Evolutionary conservation across 92 coral and sea anemone species (phyloP).

Genomic region (Zoanthus gigantus): DNA sequence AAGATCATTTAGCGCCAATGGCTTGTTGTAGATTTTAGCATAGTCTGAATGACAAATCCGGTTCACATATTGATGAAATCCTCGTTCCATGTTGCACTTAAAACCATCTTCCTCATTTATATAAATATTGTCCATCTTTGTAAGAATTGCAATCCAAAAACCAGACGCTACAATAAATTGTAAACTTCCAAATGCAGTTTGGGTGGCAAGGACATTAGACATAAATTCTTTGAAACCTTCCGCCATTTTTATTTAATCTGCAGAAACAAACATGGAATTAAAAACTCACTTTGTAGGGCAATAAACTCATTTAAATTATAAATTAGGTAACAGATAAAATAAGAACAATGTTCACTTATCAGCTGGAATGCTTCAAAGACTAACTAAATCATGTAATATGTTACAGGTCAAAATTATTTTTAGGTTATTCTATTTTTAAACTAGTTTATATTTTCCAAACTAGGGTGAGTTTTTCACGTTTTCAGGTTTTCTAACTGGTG

Average conservation of each 20-base stretch:
- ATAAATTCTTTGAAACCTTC: constrained; percentile 43
- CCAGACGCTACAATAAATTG: constrained; percentile 34
- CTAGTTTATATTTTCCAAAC: not conserved
- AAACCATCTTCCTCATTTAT: constrained; percentile 30
- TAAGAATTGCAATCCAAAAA: constrained; percentile 37
- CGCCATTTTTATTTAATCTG: constrained; percentile 34
- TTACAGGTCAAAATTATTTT: too few relatives aligned
- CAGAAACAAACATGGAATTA: not conserved
- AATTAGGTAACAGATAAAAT: not conserved
- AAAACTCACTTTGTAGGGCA: not conserved
- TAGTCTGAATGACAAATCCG: constrained; percentile 47
- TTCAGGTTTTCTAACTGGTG: too few relatives aligned
- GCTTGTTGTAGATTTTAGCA: constrained; percentile 32
- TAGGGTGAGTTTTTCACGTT: too few relatives aligned
- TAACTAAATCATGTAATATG: too few relatives aligned
- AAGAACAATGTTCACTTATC: too few relatives aligned
- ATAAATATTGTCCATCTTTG: constrained; percentile 34
- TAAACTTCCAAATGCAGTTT: constrained; percentile 42
- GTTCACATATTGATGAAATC: constrained; percentile 32
- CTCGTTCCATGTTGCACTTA: constrained; percentile 27
- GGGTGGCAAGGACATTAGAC: constrained; percentile 47
- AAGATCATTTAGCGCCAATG: constrained; percentile 17
- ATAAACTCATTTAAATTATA: too few relatives aligned
- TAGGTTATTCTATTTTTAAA: not conserved
- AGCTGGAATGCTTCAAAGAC: too few relatives aligned